Base-by-base conservation (phyloP, 2,888 invertebrate genomes). In the Xylota sylvarum region DNA sequence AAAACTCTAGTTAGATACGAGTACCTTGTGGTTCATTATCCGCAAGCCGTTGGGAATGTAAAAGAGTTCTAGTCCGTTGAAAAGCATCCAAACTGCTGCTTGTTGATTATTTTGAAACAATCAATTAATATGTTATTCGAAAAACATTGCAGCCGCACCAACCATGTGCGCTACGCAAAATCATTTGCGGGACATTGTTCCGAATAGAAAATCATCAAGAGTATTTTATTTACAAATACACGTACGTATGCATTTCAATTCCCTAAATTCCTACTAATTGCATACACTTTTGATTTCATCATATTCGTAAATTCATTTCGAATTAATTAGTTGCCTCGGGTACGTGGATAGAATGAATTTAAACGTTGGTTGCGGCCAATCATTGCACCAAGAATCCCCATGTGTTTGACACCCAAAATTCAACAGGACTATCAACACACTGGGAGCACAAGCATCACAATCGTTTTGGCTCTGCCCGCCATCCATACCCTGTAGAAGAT, bases 251-350 rank as follows among this genome's bases (percentile, higher is more conserved):
- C 23, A 50, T 12, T 6, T 10, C 10, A 50, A 50, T 50, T 19
- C 12, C 4, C 50, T 50, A 50, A 50, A 50, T 50, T 60, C 40
- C 7, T 5, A 55, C 79, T 58, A 65, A 80, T 73, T 80, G 56
- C 35, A 12, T 35, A 65, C 65, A 58, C 56, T 80, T 80, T 50
- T 79, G 43, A 64, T 46, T 64, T 64, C 55, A 64, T 48, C 30
- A 72, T 55, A 56, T 64, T 56, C 37, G 70, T 46, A 55, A 56
- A 64, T 56, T 79, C 37, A 55, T 73, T 72, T 50, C 40, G 19
- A 80, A 48, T 65, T 43, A 80, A 80, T 80, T 80, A 80, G 40
- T 14, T 65, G 48, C 30, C 64, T 62, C 56, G 43, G 65, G 23
- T 58, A 62, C 79, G 65, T 72, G 72, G 32, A 43, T 58, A 12